phyloP scores from a whole-genome alignment of 1,140 invertebrate genomes.

The Nilaparvata lugens region DNA sequence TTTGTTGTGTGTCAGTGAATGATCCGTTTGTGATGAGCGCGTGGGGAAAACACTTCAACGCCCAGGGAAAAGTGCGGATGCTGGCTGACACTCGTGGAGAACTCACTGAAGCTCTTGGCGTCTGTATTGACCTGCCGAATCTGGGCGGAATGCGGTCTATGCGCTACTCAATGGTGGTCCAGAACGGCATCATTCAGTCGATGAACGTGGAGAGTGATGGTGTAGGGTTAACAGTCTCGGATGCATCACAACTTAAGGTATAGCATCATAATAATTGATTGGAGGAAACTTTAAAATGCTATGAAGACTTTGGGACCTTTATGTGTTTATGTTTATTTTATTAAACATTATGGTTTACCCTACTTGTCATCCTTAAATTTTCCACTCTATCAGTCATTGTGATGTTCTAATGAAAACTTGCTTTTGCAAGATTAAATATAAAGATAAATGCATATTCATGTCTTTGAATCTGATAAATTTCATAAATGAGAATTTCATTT shows the following conservation, averaged over 20 bases:
- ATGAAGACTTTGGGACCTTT: too few species aligned
- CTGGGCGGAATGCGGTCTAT: slow-evolving; percentile 42
- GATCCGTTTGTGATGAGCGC: slow-evolving; percentile 93
- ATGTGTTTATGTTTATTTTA: too few species aligned
- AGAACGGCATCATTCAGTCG: slow-evolving; percentile 40
- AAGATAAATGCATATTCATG: too few species aligned
- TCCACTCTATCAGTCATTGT: too few species aligned
- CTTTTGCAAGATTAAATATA: too few species aligned
- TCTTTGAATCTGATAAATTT: too few species aligned
- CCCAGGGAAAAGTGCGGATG: slow-evolving; percentile 61
- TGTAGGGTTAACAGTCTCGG: slow-evolving; percentile 41
- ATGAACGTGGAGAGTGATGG: slow-evolving; percentile 46
- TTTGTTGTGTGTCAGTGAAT: slow-evolving; percentile 83
- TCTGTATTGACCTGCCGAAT: slow-evolving; percentile 41
- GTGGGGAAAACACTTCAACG: slow-evolving; percentile 71
- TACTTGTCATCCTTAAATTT: too few species aligned
- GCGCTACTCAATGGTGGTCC: slow-evolving; percentile 45
- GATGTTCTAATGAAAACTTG: too few species aligned
- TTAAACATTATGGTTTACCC: too few species aligned
- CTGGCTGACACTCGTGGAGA: slow-evolving; percentile 43
- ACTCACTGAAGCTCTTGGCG: slow-evolving; percentile 41
- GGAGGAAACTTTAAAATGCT: too few species aligned
- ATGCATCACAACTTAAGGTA: slow-evolving; percentile 30
- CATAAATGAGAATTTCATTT: too few species aligned
- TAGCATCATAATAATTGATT: slow-evolving; percentile 17